Percentiles rank a stretch among this genome's conserved stretches.
phyloP scores from a whole-genome alignment of 1,140 invertebrate genomes.

The Drosophila insularis region DNA sequence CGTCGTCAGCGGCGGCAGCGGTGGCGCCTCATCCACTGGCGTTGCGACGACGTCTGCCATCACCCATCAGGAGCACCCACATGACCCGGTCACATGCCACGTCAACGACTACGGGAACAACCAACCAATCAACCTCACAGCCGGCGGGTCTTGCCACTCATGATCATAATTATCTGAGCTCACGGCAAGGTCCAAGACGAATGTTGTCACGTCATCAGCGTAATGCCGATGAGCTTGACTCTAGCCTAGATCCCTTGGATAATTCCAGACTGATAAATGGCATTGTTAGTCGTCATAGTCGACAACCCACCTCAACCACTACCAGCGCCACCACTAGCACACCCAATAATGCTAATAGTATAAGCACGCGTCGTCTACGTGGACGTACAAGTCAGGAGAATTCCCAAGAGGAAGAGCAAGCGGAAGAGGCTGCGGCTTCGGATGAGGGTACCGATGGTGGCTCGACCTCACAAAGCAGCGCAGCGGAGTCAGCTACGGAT shows the following conservation, averaged over 20 bases:
- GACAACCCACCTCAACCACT: constrained; percentile 70
- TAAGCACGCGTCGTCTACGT: constrained; percentile 59
- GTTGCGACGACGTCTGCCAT: constrained; percentile 47
- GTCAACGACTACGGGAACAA: constrained; percentile 59
- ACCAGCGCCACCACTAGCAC: constrained; percentile 37
- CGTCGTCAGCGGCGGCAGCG: constrained; percentile 25
- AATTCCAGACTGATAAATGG: constrained; percentile 47
- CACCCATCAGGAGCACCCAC: constrained; percentile 54
- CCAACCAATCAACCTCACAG: constrained; percentile 17
- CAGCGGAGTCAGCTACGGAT: constrained; percentile 74
- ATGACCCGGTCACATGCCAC: constrained; percentile 81
- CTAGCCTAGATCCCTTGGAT: constrained; percentile 71
- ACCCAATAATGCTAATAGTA: constrained; percentile 24
- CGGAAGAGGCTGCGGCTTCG: constrained; percentile 62
- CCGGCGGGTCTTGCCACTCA: constrained; percentile 48
- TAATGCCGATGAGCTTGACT: constrained; percentile 78
- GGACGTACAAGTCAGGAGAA: constrained; percentile 65
- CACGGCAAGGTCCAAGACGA: constrained; percentile 57
- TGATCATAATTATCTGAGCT: constrained; percentile 79
- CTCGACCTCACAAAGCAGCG: constrained; percentile 56
- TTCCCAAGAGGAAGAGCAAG: constrained; percentile 56
- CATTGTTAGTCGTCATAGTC: constrained; percentile 45
- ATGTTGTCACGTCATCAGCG: constrained; percentile 79
- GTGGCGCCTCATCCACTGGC: constrained; percentile 61
- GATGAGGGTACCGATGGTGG: constrained; percentile 76